phyloP scores from a whole-genome alignment of 2,888 invertebrate species.

The Cataglyphis albicans region DNA sequence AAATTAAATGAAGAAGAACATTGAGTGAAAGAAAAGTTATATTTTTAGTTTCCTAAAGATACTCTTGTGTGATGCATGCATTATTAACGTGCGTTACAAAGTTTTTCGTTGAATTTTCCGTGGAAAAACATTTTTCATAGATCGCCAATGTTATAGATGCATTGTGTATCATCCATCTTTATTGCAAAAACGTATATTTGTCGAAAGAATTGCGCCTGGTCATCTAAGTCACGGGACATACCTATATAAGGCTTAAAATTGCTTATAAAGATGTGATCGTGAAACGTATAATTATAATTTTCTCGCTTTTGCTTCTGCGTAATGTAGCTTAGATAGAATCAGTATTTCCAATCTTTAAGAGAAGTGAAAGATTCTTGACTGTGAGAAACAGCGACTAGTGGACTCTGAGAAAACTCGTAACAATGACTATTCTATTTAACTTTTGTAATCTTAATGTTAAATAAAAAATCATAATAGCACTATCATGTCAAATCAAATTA shows the following conservation, averaged over 20 bases:
- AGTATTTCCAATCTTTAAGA: not conserved
- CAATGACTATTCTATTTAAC: not conserved
- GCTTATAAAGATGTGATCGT: not conserved
- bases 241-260: conserved; percentile 6
- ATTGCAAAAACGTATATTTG: not conserved
- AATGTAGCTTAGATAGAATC: not conserved
- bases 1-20: conserved; percentile 10
- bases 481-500: not conserved
- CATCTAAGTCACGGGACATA: not conserved
- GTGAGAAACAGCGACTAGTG: not conserved
- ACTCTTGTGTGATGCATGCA: not conserved
- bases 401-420: not conserved
- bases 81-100: not conserved
- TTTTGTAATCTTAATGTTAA: not conserved
- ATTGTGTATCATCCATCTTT: not conserved
- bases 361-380: not conserved
- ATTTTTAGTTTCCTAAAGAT: not conserved
- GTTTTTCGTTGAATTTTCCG: not conserved
- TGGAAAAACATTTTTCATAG: not conserved
- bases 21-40: not conserved
- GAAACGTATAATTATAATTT: conserved; percentile 49
- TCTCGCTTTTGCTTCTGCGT: conserved; percentile 39
- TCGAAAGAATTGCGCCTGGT: not conserved
- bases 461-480: not conserved
- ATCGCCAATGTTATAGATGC: not conserved